phyloP scores from a whole-genome alignment of 2,113 vertebrate genomes.

The Platysteira castanea region DNA sequence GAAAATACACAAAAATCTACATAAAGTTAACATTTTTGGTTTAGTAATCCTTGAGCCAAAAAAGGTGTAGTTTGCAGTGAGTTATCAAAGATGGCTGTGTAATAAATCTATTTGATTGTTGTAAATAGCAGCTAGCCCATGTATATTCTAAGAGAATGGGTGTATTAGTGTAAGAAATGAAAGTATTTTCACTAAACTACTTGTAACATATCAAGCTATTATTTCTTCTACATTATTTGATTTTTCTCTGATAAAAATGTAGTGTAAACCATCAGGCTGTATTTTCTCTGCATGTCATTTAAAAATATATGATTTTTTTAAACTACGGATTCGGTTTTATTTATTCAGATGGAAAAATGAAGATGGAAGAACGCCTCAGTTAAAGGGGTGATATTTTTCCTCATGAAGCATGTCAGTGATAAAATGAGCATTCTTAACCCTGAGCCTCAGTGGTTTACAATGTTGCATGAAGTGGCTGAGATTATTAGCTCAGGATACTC shows the following conservation, averaged over 20 bases:
- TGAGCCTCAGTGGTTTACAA: background rate
- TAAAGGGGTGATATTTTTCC: background rate
- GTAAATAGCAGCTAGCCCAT: background rate
- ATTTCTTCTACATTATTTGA: background rate
- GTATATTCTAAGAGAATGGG: background rate
- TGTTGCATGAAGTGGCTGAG: background rate
- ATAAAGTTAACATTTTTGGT: background rate
- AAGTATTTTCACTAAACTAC: background rate
- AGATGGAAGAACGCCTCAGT: background rate
- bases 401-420: background rate
- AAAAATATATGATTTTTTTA: background rate
- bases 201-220: background rate
- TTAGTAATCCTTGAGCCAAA: background rate
- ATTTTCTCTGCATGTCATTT: background rate
- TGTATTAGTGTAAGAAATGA: background rate
- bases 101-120: background rate
- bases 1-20: background rate
- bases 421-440: background rate
- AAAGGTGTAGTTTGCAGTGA: background rate
- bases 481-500: background rate
- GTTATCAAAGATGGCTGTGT: background rate
- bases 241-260: background rate
- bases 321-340: background rate
- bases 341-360: background rate
- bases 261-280: rapidly evolving